Conservation (phyloP, 2,113 vertebrate species). For the Planiliza haematocheilus region DNA sequence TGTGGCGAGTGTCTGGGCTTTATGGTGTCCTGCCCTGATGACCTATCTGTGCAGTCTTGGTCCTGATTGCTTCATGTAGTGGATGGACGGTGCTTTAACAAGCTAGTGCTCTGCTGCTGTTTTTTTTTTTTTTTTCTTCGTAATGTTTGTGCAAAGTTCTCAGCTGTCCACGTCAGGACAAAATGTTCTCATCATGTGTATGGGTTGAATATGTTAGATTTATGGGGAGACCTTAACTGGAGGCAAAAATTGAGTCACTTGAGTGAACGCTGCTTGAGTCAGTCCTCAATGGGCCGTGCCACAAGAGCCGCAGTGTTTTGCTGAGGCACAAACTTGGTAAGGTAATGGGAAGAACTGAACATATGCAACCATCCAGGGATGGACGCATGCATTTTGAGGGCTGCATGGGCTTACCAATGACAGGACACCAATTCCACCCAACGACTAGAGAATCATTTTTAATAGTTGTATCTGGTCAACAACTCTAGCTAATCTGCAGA, state of each 20-base stretch:
- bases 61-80: conserved; percentile 64
- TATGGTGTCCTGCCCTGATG: conserved; percentile 39
- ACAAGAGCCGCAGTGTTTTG: conserved; percentile 42
- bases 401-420: not conserved
- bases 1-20: conserved; percentile 28
- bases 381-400: conserved; percentile 3
- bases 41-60: conserved; percentile 18
- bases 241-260: conserved; percentile 50
- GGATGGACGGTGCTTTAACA: conserved; percentile 46
- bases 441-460: not conserved
- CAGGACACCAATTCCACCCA: rapidly evolving
- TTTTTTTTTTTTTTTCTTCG: conserved; percentile 4
- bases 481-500: not conserved
- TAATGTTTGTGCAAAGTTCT: conserved; percentile 34
- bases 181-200: conserved; percentile 19
- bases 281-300: conserved; percentile 17
- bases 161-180: conserved; percentile 16
- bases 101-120: conserved; percentile 16
- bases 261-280: conserved; percentile 32
- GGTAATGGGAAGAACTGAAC: conserved; percentile 43
- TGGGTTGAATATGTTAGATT: conserved; percentile 29
- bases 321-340: conserved; percentile 16
- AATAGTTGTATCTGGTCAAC: not conserved
- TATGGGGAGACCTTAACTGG: conserved; percentile 24
- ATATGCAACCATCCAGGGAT: conserved; percentile 4